These are phyloP conservation scores for Colletes gigas DNA, from an alignment of 1,140 invertebrate species.

Conservation along the genomic window DNA sequence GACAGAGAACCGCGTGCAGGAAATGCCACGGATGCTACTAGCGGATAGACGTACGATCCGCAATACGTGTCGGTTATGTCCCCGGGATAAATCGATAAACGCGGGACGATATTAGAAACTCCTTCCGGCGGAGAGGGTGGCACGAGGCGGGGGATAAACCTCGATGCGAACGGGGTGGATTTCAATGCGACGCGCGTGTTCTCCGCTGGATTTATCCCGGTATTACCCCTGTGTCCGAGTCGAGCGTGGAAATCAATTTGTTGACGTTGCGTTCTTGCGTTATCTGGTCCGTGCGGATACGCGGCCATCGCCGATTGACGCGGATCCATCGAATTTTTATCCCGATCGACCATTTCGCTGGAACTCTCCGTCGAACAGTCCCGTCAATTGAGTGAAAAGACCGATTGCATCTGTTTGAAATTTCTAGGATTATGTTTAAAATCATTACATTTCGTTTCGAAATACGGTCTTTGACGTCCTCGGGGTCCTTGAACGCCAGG, in stretches of 20 bases:
- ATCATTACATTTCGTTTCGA: no score
- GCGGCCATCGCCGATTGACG: not conserved
- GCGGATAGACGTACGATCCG: conserved; percentile 17
- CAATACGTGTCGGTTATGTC: conserved; percentile 34
- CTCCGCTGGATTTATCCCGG: not conserved
- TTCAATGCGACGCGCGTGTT: conserved; percentile 20
- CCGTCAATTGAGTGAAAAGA: no score
- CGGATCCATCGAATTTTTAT: no score
- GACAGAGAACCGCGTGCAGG: not conserved
- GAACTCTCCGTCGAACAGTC: no score
- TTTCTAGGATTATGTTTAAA: no score
- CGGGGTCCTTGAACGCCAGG: no score
- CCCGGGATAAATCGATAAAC: conserved; percentile 47
- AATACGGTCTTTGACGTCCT: no score
- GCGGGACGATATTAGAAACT: conserved; percentile 33
- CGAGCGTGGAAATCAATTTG: conserved; percentile 31
- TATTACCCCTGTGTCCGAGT: conserved; percentile 25
- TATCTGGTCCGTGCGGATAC: not conserved
- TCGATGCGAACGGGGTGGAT: conserved; percentile 9
- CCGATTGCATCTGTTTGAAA: no score
- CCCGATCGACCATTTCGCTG: no score
- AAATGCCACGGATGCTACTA: conserved; percentile 28
- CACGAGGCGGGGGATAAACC: not conserved
- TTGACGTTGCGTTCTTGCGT: conserved; percentile 19
- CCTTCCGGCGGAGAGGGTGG: not conserved